Evolutionary conservation across 2,113 vertebrate species (phyloP), one percentile per base, ranked within the genome.

Genomic region (Phainopepla nitens): DNA sequence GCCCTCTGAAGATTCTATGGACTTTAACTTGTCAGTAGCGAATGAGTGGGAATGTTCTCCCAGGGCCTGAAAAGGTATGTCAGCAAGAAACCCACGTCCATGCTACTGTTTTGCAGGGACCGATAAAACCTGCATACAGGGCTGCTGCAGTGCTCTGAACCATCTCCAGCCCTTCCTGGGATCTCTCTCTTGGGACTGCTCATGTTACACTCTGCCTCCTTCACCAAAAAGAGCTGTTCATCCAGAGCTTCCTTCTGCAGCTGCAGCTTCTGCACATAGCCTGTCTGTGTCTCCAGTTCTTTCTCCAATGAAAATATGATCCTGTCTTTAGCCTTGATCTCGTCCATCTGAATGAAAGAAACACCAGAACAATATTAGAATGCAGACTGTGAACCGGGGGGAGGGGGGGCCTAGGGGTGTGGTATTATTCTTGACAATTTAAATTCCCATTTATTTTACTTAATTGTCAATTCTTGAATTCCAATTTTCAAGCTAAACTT

Each of bases 151-250:
- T 99, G 99, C 93, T 99, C 99, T 0, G 99, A 99, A 86, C 99
- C 99, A 16, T 99, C 99, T 39, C 99, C 99, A 1, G 99, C 99
- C 61, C 99, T 98, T 93, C 99, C 99, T 4, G 99, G 99, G 76
- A 99, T 99, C 97, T 99, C 99, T 85, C 99, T 98, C 96, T 99
- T 99, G 1, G 99, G 99, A 89, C 99, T 99, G 95, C 99, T 99
- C 97, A 99, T 98, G 96, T 98, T 99, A 54, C 99, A 99, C 93
- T 99, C 99, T 0, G 99, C 99, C 95, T 99, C 99, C 91, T 99
- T 99, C 57, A 98, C 99, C n/a, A 99, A 97, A 96, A 99, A 99
- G 33, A 99, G 98, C 53, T 99, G 99, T 36, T 99, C 99, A 44
- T 99, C 99, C 97, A 99, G 97, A 12, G 99, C 99, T 45, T 99